Conservation (phyloP, 2,113 vertebrate species). For the Haliaeetus leucogaster region DNA sequence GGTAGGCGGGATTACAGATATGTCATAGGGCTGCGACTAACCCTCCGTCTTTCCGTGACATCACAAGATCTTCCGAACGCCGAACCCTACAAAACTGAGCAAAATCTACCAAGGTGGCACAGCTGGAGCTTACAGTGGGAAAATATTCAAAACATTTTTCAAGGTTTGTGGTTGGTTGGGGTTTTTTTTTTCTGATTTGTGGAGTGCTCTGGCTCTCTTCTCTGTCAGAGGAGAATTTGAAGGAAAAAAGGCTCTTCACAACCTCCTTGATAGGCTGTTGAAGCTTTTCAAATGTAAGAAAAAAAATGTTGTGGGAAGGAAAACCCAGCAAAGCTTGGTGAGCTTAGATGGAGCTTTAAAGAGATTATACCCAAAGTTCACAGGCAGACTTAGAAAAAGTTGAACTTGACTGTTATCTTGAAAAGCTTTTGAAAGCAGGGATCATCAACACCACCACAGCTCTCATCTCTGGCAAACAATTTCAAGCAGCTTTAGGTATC, state of each 20-base stretch:
- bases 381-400: slow-evolving; percentile 59
- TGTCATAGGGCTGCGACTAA: too few relatives aligned
- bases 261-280: slow-evolving; percentile 24
- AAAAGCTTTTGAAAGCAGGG: slow-evolving; percentile 41
- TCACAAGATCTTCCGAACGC: too few relatives aligned
- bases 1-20: too few relatives aligned
- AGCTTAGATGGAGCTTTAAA: slow-evolving; percentile 67
- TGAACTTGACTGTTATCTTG: slow-evolving; percentile 69
- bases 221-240: background rate
- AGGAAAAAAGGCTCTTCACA: slow-evolving; percentile 37
- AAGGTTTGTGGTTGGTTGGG: background rate
- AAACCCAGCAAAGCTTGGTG: slow-evolving; percentile 41
- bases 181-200: background rate
- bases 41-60: too few relatives aligned
- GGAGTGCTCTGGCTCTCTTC: background rate
- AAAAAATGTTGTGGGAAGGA: slow-evolving; percentile 25
- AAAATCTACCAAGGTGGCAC: background rate
- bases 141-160: background rate
- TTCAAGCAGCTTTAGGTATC: slow-evolving; percentile 73
- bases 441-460: slow-evolving; percentile 57
- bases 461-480: slow-evolving; percentile 59
- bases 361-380: slow-evolving; percentile 71
- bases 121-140: background rate
- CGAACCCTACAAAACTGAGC: background rate
- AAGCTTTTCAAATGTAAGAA: slow-evolving; percentile 50